Conservation (phyloP, 2,113 vertebrate genomes). For the Osmerus eperlanus region DNA sequence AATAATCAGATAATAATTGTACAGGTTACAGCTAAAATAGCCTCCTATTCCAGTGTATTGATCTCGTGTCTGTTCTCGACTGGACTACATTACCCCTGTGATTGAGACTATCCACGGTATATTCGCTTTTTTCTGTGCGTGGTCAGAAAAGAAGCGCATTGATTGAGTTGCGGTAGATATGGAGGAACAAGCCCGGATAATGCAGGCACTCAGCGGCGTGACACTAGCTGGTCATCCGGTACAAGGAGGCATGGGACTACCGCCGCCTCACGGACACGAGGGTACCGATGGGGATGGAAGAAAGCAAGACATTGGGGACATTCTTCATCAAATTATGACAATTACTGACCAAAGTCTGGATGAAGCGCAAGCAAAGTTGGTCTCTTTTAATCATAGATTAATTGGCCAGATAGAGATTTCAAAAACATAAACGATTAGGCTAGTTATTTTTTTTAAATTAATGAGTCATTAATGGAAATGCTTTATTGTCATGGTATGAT, state of each 20-base stretch:
- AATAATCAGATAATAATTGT: background rate
- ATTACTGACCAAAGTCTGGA: constrained; percentile 92
- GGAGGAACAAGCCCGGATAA: constrained; percentile 86
- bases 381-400: constrained; percentile 61
- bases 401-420: background rate
- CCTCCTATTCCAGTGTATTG: too few species aligned
- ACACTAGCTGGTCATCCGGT: constrained; percentile 82
- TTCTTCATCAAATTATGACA: constrained; percentile 92
- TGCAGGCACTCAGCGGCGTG: constrained; percentile 86
- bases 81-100: constrained; percentile 15
- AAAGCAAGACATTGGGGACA: constrained; percentile 89
- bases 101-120: constrained; percentile 4
- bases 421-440: background rate
- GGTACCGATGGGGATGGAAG: constrained; percentile 83
- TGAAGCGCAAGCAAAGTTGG: constrained; percentile 91
- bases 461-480: too few species aligned
- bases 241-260: constrained; percentile 83
- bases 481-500: too few species aligned
- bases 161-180: constrained; percentile 75
- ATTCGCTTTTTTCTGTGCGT: background rate
- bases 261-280: constrained; percentile 82
- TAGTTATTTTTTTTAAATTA: background rate
- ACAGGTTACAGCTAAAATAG: background rate
- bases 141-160: constrained; percentile 37
- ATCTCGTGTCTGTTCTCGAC: background rate